Evolutionary conservation across 2,113 vertebrate species (phyloP).

Genomic region (Hydrochoerus hydrochaeris): DNA sequence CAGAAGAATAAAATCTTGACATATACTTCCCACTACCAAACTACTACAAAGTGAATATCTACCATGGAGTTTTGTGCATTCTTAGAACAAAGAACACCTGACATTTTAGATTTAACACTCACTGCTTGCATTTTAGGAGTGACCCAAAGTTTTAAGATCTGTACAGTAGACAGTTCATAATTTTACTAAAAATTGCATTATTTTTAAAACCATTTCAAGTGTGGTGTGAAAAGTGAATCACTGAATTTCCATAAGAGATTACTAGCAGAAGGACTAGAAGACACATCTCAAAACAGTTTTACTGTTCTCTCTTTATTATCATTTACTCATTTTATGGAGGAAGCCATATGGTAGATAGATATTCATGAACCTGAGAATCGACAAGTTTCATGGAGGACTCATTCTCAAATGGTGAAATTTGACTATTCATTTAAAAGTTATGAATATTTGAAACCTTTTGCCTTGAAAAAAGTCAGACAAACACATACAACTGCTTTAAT

Average conservation of each 20-base stretch:
- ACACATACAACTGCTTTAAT: slow-evolving; percentile 2
- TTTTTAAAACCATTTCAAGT: not conserved
- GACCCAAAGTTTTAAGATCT: not conserved
- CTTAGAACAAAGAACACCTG: not conserved
- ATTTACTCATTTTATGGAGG: not conserved
- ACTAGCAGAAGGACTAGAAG: not conserved
- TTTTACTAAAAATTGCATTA: not conserved
- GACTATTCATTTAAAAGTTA: slow-evolving; percentile 30
- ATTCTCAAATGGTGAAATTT: not conserved
- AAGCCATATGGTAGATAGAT: slow-evolving; percentile 34
- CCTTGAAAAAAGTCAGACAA: slow-evolving; percentile 6
- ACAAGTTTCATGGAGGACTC: slow-evolving; percentile 26
- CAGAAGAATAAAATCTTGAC: not conserved
- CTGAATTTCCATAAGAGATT: not conserved
- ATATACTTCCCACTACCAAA: not conserved
- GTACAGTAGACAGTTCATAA: not conserved
- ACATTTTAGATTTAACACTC: not conserved
- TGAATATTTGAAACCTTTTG: slow-evolving; percentile 58
- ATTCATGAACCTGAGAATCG: slow-evolving; percentile 25
- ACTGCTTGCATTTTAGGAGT: not conserved
- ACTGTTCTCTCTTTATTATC: slow-evolving; percentile 31
- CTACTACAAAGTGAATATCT: not conserved
- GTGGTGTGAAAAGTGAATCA: not conserved
- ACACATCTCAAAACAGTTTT: not conserved
- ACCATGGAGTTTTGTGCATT: not conserved